Base-by-base conservation (phyloP, 2,888 invertebrate species). In the Ceramica pisi region DNA sequence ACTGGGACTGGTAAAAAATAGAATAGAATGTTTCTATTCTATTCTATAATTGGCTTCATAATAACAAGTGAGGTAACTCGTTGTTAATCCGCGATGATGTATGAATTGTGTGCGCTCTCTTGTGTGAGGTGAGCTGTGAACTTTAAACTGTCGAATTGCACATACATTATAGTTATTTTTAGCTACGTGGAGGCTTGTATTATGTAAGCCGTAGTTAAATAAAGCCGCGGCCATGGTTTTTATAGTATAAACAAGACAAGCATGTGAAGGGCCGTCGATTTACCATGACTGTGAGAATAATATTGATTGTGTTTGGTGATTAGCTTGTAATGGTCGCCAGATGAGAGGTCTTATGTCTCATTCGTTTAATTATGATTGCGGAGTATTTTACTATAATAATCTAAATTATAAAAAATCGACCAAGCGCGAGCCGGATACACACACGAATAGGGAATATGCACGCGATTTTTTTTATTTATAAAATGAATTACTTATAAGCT, bases 191-290 rank as follows among this genome's bases (percentile, higher is more conserved):
- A 38, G 21, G 26, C 10, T 55, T 61, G 23, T 16, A 3, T 71
- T 64, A 56, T 3, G 61, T 51, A 74, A 76, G 0, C 5, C 12
- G 12, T 41, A 12, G 14, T 41, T 51, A 55, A 67, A 56, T 55
- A 69, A 55, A 64, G 0, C 31, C 16, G 23, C 56, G 75, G 19
- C 71, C 71, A 21, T 61, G 55, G 48, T 56, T 75, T 75, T 76
- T 64, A 78, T 64, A 9, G 50, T 41, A 48, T 41, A 71, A 75
- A 78, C 48, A 70, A 44, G 6, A 61, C 35, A 75, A 75, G 51
- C 53, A 41, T n/a, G 51, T 68, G 31, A 59, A 59, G 41, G 51
- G 76, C 31, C 62, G 56, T 59, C 31, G 3, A 16, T 19, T 51
- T 16, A 57, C 38, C 61, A n/a, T 61, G 48, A 35, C 19, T 31